phyloP scores from a whole-genome alignment of 1,140 invertebrate species.

The Cyclina sinensis region DNA sequence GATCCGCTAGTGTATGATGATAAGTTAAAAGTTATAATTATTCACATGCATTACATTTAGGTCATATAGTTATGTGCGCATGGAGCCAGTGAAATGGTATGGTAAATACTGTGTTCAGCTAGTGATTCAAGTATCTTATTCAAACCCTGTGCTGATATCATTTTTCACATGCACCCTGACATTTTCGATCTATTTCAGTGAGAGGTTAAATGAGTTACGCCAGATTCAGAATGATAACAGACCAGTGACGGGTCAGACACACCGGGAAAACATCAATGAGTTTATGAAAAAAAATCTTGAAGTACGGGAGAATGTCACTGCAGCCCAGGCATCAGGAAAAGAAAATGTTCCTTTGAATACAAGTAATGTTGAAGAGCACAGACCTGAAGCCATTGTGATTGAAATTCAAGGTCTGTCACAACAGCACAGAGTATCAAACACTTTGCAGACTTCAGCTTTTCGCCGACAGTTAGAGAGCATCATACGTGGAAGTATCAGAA shows the following conservation, averaged over 20 bases:
- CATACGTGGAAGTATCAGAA: slow-evolving; percentile 76
- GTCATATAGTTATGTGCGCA: too few species aligned
- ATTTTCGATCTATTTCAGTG: too few species aligned
- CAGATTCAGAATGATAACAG: slow-evolving; percentile 76
- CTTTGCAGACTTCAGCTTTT: slow-evolving; percentile 76
- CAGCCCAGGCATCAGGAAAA: slow-evolving; percentile 62
- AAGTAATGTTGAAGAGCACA: slow-evolving; percentile 77
- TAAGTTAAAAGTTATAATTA: too few species aligned
- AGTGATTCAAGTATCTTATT: too few species aligned
- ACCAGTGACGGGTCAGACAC: slow-evolving; percentile 81
- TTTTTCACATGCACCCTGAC: too few species aligned
- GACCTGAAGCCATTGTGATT: slow-evolving; percentile 81
- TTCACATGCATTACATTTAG: too few species aligned
- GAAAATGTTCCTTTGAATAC: slow-evolving; percentile 76
- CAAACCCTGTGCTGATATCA: too few species aligned
- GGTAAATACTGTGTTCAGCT: too few species aligned
- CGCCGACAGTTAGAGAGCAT: slow-evolving; percentile 79
- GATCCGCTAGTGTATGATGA: too few species aligned
- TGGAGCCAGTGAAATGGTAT: too few species aligned
- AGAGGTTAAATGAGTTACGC: slow-evolving; percentile 80
- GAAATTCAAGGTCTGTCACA: slow-evolving; percentile 81
- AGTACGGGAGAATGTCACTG: slow-evolving; percentile 55
- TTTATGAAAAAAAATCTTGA: slow-evolving; percentile 77
- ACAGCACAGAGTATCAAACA: slow-evolving; percentile 77
- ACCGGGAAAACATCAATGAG: slow-evolving; percentile 74